A percentile compares a stretch with the other conserved stretches of the same genome.
phyloP scores from a whole-genome alignment of 2,888 invertebrate species.

The Drosophila pseudotakahashii region DNA sequence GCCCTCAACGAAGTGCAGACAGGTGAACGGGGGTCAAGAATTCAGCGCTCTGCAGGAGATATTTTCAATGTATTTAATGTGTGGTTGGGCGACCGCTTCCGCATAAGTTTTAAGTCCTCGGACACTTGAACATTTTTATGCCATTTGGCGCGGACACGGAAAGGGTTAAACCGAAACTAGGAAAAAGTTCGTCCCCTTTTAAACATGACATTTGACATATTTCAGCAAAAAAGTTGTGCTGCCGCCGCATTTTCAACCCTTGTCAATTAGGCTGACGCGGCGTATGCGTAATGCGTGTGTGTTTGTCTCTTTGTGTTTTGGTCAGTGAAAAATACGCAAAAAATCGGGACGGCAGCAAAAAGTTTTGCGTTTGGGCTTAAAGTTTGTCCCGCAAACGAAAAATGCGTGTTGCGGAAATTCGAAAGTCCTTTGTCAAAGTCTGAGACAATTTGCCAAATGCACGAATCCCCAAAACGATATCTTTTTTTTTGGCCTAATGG shows the following conservation, averaged over 20 bases:
- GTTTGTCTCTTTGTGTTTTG: slow-evolving; percentile 34
- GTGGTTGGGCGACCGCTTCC: slow-evolving; percentile 15
- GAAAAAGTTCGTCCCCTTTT: slow-evolving; percentile 41
- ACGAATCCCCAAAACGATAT: slow-evolving; percentile 11
- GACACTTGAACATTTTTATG: slow-evolving; percentile 52
- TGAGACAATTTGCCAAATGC: slow-evolving; percentile 48
- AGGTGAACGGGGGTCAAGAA: slow-evolving; percentile 4
- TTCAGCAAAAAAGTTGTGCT: slow-evolving; percentile 60
- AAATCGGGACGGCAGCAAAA: slow-evolving; percentile 54
- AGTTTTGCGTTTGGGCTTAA: slow-evolving; percentile 57
- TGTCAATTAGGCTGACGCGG: slow-evolving; percentile 77
- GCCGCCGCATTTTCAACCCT: slow-evolving; percentile 68
- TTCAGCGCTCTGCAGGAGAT: slow-evolving; percentile 1
- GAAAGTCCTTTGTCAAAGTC: slow-evolving; percentile 56
- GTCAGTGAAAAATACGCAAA: slow-evolving; percentile 49
- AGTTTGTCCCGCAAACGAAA: slow-evolving; percentile 42
- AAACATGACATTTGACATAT: slow-evolving; percentile 73
- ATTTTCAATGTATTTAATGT: slow-evolving; percentile 28
- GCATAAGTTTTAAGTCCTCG: slow-evolving; percentile 52
- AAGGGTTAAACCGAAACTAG: slow-evolving; percentile 32
- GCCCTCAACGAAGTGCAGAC: slow-evolving; percentile 10
- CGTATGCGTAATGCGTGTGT: slow-evolving; percentile 67
- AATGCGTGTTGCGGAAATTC: slow-evolving; percentile 38
- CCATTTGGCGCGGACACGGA: slow-evolving; percentile 37
- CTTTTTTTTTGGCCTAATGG: slow-evolving; percentile 11